Percentiles rank a stretch among this genome's conserved stretches.
Evolutionary conservation across 2,888 invertebrate genomes (phyloP).

Genomic region (Prenolepis imparis): DNA sequence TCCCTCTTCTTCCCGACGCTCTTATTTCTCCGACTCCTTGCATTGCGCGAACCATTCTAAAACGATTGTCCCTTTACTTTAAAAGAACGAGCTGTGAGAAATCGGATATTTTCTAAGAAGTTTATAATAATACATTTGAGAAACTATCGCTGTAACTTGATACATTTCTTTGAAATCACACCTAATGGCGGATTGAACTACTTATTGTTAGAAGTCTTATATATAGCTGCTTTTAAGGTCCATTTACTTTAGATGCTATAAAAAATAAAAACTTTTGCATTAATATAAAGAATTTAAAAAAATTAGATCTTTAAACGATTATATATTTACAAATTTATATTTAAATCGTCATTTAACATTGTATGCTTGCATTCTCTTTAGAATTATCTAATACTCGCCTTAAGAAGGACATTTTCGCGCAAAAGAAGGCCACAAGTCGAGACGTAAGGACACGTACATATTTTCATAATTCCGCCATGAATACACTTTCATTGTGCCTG

Average conservation of each 20-base stretch:
- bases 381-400: not conserved
- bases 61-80: slow-evolving; percentile 69
- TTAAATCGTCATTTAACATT: not conserved
- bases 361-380: not conserved
- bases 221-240: no score
- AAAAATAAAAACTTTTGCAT: no score
- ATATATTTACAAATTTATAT: not conserved
- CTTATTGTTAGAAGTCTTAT: no score
- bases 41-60: slow-evolving; percentile 71
- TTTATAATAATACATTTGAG: not conserved
- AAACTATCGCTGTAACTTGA: not conserved
- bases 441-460: not conserved
- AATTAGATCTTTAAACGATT: not conserved
- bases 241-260: no score
- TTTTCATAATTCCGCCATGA: slow-evolving; percentile 46
- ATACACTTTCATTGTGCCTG: slow-evolving; percentile 19
- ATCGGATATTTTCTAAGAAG: slow-evolving; percentile 58
- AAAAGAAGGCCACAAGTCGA: not conserved
- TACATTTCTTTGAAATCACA: slow-evolving; percentile 12
- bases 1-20: slow-evolving; percentile 54
- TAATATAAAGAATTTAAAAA: not conserved
- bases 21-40: slow-evolving; percentile 50
- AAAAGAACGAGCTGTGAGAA: slow-evolving; percentile 32
- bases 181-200: not conserved
- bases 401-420: not conserved